These are phyloP conservation scores for Megaptera novaeangliae DNA, from an alignment of 2,113 vertebrate species.

Conservation along the genomic window DNA sequence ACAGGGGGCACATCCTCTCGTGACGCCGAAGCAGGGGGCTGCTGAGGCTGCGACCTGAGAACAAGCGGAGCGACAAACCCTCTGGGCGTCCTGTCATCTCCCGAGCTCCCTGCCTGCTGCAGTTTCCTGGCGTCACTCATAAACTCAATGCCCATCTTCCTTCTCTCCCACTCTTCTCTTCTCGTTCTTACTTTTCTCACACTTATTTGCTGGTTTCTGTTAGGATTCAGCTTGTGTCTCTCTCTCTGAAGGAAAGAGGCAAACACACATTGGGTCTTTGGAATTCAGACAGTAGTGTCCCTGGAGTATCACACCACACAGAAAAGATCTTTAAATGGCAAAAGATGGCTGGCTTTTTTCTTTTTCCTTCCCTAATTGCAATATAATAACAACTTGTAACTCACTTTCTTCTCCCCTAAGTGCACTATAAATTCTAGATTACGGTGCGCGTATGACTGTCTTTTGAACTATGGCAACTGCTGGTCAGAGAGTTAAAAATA, in stretches of 20 bases:
- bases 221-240: constrained; percentile 86
- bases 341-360: not conserved
- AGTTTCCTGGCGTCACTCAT: constrained; percentile 83
- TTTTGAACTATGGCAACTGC: not conserved
- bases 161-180: constrained; percentile 87
- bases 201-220: constrained; percentile 82
- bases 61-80: constrained; percentile 82
- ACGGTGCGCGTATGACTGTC: accelerated
- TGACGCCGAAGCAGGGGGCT: constrained; percentile 75
- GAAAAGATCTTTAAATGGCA: not conserved
- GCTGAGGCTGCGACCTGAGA: constrained; percentile 71
- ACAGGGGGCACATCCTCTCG: constrained; percentile 56
- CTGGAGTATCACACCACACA: too few relatives aligned
- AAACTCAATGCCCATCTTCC: constrained; percentile 89
- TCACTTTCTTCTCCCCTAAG: not conserved
- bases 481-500: not conserved
- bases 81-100: constrained; percentile 80
- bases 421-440: not conserved
- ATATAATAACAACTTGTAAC: not conserved
- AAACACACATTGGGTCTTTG: constrained; percentile 62
- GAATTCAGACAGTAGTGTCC: not conserved
- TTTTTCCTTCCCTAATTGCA: too few relatives aligned
- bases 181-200: constrained; percentile 86
- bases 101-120: constrained; percentile 81
- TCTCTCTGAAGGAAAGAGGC: constrained; percentile 83